Evolutionary conservation across 2,797 vertebrate genomes (phyloP), one percentile per base, ranked within the genome.

Genomic region (Sebastes miniatus): DNA sequence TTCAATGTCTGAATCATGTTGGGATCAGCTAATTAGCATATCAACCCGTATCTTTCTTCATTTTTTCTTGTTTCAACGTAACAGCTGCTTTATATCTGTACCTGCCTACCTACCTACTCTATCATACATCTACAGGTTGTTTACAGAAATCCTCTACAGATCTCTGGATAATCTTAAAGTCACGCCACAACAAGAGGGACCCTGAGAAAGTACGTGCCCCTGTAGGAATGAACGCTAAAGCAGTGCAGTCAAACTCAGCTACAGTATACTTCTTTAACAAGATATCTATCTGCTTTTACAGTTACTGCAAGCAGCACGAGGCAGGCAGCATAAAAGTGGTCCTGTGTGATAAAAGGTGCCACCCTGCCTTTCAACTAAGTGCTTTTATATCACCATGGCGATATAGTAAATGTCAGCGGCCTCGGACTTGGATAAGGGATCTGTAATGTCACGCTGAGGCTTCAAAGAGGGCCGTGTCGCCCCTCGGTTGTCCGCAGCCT

Each of bases 371-470:
- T 34, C 69, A 27, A 58, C 83, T 90, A 89, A 91, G 87, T 92
- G 90, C 87, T 93, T 87, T 89, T 71, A 84, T 80, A 81, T 91
- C 87, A 79, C 84, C 81, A 67, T 72, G 81, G 78, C 24, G 2
- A 80, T 88, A 76, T 57, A 79, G 85, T 91, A 89, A 91, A 93
- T 94, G 91, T 90, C 89, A 92, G 64, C 3, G 56, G 77, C 64
- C 72, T 74, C 29, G 18, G 80, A 77, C 36, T 79, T 52, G 54
- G 81, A 83, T 68, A 77, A 78, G 76, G 65, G 77, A 80, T 79
- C 74, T 70, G 61, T 83, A 79, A 90, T 84, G 88, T 90, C 83
- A 82, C 12, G 63, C 54, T 24, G 81, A 66, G 67, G 81, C 87
- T 89, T 88, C 76, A 77, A 75, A 79, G 79, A 76, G 69, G 62